Percentiles rank a stretch among this genome's conserved stretches.
Evolutionary conservation across 2,113 vertebrate genomes (phyloP).

Genomic region (Poeciliopsis prolifica): DNA sequence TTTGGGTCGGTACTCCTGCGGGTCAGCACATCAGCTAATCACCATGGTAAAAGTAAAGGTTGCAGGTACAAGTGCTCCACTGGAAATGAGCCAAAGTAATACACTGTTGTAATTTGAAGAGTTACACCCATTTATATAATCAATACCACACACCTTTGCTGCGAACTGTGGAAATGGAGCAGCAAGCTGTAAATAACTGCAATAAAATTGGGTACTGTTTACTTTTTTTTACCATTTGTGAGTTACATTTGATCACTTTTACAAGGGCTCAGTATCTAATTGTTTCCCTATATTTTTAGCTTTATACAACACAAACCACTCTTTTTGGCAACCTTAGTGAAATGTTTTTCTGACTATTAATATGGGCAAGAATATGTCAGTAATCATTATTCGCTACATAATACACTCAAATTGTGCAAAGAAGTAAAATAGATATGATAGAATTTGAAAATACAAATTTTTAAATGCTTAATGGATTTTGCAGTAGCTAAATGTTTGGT

Average conservation of each 20-base stretch:
- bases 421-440: no score
- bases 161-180: conserved; percentile 7
- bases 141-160: not conserved
- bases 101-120: not conserved
- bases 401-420: no score
- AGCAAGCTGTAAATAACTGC: not conserved
- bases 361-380: no score
- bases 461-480: not conserved
- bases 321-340: no score
- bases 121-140: not conserved
- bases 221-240: not conserved
- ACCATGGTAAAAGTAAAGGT: not conserved
- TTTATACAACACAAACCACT: no score
- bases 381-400: no score
- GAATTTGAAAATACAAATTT: no score
- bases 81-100: not conserved
- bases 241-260: not conserved
- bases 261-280: not conserved
- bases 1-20: conserved; percentile 8
- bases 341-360: not conserved
- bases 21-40: conserved; percentile 12
- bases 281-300: no score
- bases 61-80: not conserved
- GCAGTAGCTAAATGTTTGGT: not conserved
- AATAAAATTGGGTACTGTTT: not conserved